Evolutionary conservation across 2,113 vertebrate genomes (phyloP), one percentile per base, ranked within the genome.

Genomic region (Atherinomorus stipes): DNA sequence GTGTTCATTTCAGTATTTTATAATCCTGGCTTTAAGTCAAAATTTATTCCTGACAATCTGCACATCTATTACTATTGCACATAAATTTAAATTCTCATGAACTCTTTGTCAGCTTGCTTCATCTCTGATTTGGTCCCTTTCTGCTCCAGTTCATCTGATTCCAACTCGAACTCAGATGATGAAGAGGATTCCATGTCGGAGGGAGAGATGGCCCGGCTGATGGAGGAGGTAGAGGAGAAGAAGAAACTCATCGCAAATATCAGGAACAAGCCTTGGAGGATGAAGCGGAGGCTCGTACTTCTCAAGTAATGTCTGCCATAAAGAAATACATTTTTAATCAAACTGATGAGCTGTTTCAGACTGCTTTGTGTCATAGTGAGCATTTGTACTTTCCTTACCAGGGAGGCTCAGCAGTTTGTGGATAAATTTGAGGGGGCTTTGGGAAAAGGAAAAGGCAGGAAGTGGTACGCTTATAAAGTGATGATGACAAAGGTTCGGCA

Each of bases 371-470:
- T 22, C 28, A 11, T 47, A 22, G 19, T 34, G 0, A 4, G 1
- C 0, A 0, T 50, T 11, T 57, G 12, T n/a, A 26, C 50, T 16
- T 83, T 23, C 81, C 19, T 56, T 70, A 45, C 57, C 91, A 99
- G 97, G 91, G 97, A 99, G 70, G 96, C 97, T 67, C 97, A 99
- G 81, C 87, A 88, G 57, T 99, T 99, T 91, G 96, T 99, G 88
- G 97, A 99, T 91, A 98, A 97, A 85, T 98, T 97, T 83, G 97
- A 99, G 94, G 98, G 98, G 50, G 96, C 97, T 60, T 71, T 99
- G 86, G 98, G 98, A 28, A 99, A 98, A 90, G 98, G 97, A 19
- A 98, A 97, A 90, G 97, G 97, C 74, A 95, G 95, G 74, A 96
- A 95, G 81, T 90, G 97, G 71, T 99, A 97, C 0, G 97, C 98